Conservation (phyloP, 64 coral and sea anemone genomes). For the Trachythela sp. region DNA sequence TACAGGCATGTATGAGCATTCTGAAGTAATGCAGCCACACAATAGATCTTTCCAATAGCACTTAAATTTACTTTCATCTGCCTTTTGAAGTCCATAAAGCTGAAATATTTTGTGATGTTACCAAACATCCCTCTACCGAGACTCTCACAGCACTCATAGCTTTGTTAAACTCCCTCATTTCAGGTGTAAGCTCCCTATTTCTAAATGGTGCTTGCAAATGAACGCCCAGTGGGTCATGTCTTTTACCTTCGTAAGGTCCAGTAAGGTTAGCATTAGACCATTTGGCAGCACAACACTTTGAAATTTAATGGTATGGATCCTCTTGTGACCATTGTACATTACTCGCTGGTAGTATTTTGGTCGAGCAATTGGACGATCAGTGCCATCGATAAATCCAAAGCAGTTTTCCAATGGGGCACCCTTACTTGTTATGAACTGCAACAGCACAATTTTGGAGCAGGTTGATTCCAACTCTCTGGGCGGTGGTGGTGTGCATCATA, state of each 20-base stretch:
- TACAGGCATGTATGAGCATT: background rate
- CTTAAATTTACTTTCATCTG: background rate
- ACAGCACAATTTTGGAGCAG: background rate
- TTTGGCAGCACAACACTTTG: background rate
- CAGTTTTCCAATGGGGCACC: background rate
- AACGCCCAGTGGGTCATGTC: background rate
- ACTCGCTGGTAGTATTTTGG: background rate
- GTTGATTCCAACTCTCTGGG: background rate
- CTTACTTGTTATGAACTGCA: background rate
- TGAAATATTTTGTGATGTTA: constrained; percentile 11
- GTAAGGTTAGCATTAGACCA: background rate
- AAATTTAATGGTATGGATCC: background rate
- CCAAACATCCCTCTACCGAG: constrained; percentile 8
- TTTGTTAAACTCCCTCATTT: background rate
- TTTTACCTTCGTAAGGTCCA: background rate
- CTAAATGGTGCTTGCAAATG: constrained; percentile 1
- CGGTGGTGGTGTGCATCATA: background rate
- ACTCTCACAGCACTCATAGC: background rate
- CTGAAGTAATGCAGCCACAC: background rate
- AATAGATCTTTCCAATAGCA: constrained; percentile 7
- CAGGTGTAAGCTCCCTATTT: background rate
- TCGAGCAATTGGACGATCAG: background rate
- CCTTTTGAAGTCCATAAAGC: background rate
- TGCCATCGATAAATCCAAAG: background rate
- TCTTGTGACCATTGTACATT: constrained; percentile 10